Evolutionary conservation across 1,140 invertebrate species (phyloP), one percentile per base, ranked within the genome.

Genomic region (Drosophila melanica): DNA sequence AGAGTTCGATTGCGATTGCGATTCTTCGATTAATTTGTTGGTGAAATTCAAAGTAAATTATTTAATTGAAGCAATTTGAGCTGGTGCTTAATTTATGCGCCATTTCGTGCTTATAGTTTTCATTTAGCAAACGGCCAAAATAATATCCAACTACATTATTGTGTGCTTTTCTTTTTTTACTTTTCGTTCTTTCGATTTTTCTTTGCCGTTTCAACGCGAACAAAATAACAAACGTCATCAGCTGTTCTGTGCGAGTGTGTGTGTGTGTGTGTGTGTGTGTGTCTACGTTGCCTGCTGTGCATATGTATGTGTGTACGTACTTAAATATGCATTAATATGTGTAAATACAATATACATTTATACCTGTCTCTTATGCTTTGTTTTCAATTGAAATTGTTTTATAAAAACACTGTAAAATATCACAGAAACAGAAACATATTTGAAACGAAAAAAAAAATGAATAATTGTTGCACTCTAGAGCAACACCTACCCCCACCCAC

Each of bases 191-290:
- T 35, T 57, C 12, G 8, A 45, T 51, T 60, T 63, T 51, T 37
- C 35, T 63, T 69, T 39, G 18, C 35, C 30, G 23, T 73, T 60
- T 62, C 79, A 51, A 59, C 62, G 76, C 84, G 76, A 70, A 74
- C 67, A 89, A 89, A 87, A 87, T 71, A 87, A 84, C 84, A 89
- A 87, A 87, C 84, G 84, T 87, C 84, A 87, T 87, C 84, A 87
- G 84, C 84, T 87, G 84, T 87, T 86, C 45, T 66, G 51, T 67
- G 81, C 53, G 11, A 65, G 42, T 65, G 41, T 53, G 41, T 50
- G 20, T 62, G 42, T 65, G 41, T 53, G 41, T 50, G 20, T 62
- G 44, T 53, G 44, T 76, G 58, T 16, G 42, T 30, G 42, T 47
- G 72, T 54, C 59, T 60, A 57, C 55, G 54, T 70, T 60, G 65